Base-by-base conservation (phyloP, 1,140 invertebrate genomes). In the Drosophila watanabei region DNA sequence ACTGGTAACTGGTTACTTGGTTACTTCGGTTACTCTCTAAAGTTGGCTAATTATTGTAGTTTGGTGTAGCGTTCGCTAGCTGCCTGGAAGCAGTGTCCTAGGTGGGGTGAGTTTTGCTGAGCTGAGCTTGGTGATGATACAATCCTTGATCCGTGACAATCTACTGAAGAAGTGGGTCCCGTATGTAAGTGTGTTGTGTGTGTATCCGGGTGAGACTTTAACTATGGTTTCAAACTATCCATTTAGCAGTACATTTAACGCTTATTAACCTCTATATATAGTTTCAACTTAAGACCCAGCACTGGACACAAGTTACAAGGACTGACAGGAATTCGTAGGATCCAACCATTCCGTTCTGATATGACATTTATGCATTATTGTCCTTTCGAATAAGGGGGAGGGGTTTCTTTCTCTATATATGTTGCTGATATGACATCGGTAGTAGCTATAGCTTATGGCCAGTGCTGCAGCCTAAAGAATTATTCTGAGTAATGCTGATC, bases 1-100 rank as follows among this genome's bases (percentile, higher is more conserved):
- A 48, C 2, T 48, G 58, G 5, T 63, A 46, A 43, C 41, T 61
- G 52, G 65, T 45, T 51, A 24, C 24, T n/a, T n/a, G n/a, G n/a
- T n/a, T n/a, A 54, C 60, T 80, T n/a, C n/a, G 60, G 48, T 62
- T 77, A 63, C 56, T 54, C 48, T 60, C 80, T 79, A 69, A 35
- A 75, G 56, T 76, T 77, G 82, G 71, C 69, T 89, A 79, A 68
- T 84, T 88, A 81, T 85, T 84, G 78, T 81, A 71, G 66, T 84
- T 84, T 78, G 76, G 68, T 79, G 66, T 85, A 78, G 82, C 82
- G 68, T 85, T 85, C 68, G 82, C 82, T 85, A 85, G 82, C 82
- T 87, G 82, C 85, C 78, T 81, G 83, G 72, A 88, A 88, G 85
- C 85, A 89, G 85, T 88, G 85, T 89, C 66, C 85, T 89, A 87